Percentiles rank a stretch among this genome's conserved stretches.
phyloP scores from a whole-genome alignment of 2,113 vertebrate species.

The Mastomys natalensis region DNA sequence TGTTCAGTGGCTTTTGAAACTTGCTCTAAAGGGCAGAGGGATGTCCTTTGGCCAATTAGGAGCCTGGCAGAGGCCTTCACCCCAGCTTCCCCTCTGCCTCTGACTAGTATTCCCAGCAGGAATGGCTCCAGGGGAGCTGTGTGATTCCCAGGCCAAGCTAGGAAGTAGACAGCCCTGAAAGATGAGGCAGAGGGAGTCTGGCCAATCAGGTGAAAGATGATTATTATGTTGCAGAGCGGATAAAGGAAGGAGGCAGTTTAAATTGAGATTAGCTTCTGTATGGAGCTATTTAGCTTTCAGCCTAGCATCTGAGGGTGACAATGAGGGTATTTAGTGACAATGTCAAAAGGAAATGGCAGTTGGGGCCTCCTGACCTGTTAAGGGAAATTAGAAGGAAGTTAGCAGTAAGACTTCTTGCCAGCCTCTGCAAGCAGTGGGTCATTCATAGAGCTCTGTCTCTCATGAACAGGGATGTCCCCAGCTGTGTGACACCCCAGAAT shows the following conservation, averaged over 20 bases:
- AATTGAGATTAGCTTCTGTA: constrained; percentile 39
- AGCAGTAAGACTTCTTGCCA: background rate
- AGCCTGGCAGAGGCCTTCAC: background rate
- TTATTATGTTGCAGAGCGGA: background rate
- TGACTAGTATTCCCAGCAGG: background rate
- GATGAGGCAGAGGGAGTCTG: background rate
- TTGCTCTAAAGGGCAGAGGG: background rate
- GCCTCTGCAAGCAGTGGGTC: background rate
- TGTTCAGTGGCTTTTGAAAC: background rate
- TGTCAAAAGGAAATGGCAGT: background rate
- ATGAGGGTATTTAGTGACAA: constrained; percentile 57
- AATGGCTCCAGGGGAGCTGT: background rate
- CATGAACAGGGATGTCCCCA: background rate
- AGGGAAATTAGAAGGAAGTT: constrained; percentile 1
- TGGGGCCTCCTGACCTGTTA: background rate
- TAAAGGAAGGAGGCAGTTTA: background rate
- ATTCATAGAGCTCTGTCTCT: background rate
- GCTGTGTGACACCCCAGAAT: background rate
- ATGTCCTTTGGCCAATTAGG: background rate
- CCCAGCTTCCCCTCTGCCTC: background rate
- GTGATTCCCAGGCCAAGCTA: background rate
- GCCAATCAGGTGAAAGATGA: background rate
- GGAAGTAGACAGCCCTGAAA: background rate
- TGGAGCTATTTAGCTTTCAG: background rate
- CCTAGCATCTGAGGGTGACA: background rate